Evolutionary conservation across 2,797 vertebrate genomes (phyloP), one percentile per base, ranked within the genome.

Genomic region (Sebastes taczanowskii): DNA sequence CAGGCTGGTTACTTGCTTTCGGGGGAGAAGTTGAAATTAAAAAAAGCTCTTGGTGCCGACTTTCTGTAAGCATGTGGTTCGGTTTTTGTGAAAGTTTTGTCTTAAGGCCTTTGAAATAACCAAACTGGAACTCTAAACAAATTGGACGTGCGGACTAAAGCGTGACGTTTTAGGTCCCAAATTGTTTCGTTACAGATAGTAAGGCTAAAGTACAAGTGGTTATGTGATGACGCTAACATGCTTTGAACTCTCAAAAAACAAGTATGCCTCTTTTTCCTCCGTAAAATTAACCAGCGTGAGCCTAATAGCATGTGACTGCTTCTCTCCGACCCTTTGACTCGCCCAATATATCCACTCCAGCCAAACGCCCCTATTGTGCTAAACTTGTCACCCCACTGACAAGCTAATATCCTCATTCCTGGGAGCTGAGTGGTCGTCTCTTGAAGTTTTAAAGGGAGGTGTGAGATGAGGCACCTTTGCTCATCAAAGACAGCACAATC

Each of bases 331-430:
- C 89, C 34, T 90, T 86, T 89, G 88, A 88, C 84, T 76, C 25
- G 7, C 61, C 81, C 75, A 84, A 64, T 86, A 86, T 83, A 88
- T 85, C 83, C 71, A 78, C 88, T 84, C 69, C 38, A 82, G 86
- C 87, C 90, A 91, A 81, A 94, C 68, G 62, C 73, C 85, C 87
- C 89, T 49, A 84, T 91, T 89, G 91, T 94, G 91, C 75, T 90
- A 88, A 90, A 92, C 83, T 85, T 93, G 84, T 88, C 94, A 92
- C 90, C 91, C 84, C 78, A 74, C 80, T 94, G 94, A 94, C 93
- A 92, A 89, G 87, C 91, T 94, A 94, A 95, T 94, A 91, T 93
- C 92, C 91, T 89, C 86, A 86, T 90, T 88, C 88, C 90, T 86
- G 63, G 72, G 77, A 86, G 86, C 82, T 83, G 82, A 86, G 84